Conservation (phyloP, 2,797 vertebrate genomes). For the Dendrocincla tyrannina region DNA sequence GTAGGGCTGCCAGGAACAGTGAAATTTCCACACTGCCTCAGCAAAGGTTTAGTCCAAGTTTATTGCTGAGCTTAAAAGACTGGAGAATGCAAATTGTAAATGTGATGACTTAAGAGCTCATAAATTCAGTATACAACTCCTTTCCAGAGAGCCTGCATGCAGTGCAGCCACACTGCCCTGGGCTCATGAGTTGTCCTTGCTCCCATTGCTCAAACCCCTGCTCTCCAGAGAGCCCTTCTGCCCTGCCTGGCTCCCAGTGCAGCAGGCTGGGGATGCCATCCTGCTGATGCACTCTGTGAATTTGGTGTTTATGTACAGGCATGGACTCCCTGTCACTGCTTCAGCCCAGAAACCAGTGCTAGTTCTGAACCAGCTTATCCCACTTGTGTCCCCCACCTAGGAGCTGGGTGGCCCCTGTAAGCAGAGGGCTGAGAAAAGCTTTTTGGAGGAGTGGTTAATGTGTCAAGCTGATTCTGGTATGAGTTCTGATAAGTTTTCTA, state of each 20-base stretch:
- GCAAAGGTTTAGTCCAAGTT: conserved; percentile 34
- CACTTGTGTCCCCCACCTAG: not conserved
- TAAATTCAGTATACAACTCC: conserved; percentile 34
- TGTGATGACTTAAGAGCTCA: conserved; percentile 53
- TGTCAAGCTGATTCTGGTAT: not conserved
- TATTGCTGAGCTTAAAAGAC: conserved; percentile 52
- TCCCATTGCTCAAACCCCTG: not conserved
- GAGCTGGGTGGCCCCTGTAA: not conserved
- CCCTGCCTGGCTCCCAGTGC: not conserved
- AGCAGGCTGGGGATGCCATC: accelerated
- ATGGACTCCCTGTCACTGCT: not conserved
- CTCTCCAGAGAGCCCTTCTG: not conserved
- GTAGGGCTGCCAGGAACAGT: not conserved
- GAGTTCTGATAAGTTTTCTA: not conserved
- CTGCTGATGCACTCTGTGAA: not conserved
- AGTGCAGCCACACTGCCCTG: not conserved
- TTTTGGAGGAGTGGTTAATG: not conserved
- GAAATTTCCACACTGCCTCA: not conserved
- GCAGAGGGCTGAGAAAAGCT: not conserved
- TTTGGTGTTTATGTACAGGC: not conserved
- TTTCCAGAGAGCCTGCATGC: not conserved
- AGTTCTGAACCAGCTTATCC: not conserved
- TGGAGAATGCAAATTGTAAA: conserved; percentile 43
- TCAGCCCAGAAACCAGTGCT: not conserved
- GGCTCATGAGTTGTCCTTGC: not conserved